These are phyloP conservation scores for Drosophila fuyamai DNA, from an alignment of 1,140 invertebrate species.

Conservation along the genomic window DNA sequence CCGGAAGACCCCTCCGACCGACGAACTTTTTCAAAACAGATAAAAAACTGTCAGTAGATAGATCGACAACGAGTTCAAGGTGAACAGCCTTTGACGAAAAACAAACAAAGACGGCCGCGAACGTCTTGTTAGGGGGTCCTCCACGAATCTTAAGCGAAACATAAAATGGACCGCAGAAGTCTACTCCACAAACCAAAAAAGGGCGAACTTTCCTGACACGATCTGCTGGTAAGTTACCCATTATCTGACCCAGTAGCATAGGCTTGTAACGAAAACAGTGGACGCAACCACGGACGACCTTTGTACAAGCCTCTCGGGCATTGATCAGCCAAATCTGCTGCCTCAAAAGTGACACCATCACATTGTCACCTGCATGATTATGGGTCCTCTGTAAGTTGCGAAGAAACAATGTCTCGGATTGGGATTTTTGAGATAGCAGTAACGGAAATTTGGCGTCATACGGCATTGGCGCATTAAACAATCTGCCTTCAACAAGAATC, in stretches of 20 bases:
- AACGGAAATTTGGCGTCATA: slow-evolving; percentile 5
- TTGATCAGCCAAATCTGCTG: slow-evolving; percentile 5
- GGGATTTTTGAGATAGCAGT: neutral
- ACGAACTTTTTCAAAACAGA: neutral
- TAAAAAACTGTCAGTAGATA: neutral
- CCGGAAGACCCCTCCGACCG: neutral
- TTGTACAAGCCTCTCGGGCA: neutral
- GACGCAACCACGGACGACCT: neutral
- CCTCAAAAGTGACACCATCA: slow-evolving; percentile 3
- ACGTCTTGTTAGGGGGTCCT: no score
- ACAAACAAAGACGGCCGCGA: no score
- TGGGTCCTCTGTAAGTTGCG: neutral
- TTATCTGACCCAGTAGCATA: neutral
- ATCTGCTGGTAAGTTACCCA: neutral
- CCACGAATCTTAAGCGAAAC: no score
- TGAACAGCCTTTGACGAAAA: slow-evolving; percentile 8
- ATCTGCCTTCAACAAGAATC: neutral
- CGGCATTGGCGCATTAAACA: neutral
- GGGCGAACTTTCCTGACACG: neutral
- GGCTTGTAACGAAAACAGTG: neutral
- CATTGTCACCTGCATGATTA: neutral
- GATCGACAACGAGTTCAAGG: neutral
- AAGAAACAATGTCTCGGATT: neutral
- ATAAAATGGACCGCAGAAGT: no score
- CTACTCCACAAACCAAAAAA: slow-evolving; percentile 1